Evolutionary conservation across 2,888 invertebrate species (phyloP).

Genomic region (Danaus chrysippus): DNA sequence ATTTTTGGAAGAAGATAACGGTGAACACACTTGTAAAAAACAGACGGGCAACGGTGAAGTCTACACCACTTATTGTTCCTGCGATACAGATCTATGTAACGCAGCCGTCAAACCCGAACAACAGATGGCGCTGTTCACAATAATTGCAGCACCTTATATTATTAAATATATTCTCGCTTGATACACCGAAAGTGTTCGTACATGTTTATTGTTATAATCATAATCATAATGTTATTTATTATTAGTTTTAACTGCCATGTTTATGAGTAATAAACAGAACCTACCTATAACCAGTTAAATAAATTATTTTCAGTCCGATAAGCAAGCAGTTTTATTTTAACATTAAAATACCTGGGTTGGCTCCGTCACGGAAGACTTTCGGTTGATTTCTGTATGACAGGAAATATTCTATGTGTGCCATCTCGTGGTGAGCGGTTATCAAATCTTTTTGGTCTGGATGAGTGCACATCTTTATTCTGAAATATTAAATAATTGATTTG

Average conservation of each 20-base stretch:
- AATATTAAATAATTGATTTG: conserved; percentile 36
- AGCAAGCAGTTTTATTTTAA: conserved; percentile 1
- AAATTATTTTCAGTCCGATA: neutral
- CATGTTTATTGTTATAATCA: conserved; percentile 15
- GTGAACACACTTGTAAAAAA: conserved; percentile 82
- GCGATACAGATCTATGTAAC: conserved; percentile 88
- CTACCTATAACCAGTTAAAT: neutral
- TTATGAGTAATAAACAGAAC: neutral
- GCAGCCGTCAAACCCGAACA: conserved; percentile 47
- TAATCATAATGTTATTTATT: conserved; percentile 12
- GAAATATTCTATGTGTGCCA: conserved; percentile 95
- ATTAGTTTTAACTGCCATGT: conserved; percentile 20
- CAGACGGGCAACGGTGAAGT: conserved; percentile 86
- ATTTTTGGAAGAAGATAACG: conserved; percentile 82
- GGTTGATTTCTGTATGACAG: conserved; percentile 90
- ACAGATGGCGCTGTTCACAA: conserved; percentile 39
- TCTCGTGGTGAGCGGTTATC: conserved; percentile 93
- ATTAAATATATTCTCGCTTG: neutral
- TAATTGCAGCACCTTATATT: conserved; percentile 6
- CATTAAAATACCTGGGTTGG: conserved; percentile 87
- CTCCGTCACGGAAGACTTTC: conserved; percentile 92
- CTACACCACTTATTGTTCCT: conserved; percentile 87
- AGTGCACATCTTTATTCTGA: conserved; percentile 93
- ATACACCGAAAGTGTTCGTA: conserved; percentile 3
- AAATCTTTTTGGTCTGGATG: conserved; percentile 91